Conservation (phyloP, 2,113 vertebrate genomes). For the Phalacrocorax aristotelis region DNA sequence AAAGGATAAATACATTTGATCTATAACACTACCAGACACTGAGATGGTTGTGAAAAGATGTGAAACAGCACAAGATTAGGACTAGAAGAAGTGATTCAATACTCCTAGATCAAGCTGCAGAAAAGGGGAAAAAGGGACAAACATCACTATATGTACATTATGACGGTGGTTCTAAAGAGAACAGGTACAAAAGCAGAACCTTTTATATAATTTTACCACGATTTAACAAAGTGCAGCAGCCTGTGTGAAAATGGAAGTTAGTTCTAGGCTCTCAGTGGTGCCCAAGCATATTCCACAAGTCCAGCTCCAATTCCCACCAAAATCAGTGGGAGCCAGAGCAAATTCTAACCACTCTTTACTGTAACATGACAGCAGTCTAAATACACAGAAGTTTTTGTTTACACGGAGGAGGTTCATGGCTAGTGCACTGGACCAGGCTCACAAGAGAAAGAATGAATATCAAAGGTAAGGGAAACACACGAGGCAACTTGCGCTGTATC, state of each 20-base stretch:
- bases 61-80: background rate
- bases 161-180: background rate
- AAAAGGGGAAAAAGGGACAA: background rate
- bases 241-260: background rate
- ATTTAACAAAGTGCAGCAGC: background rate
- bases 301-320: background rate
- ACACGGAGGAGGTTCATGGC: slow-evolving; percentile 3
- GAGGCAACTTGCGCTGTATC: background rate
- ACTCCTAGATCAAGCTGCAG: background rate
- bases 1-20: background rate
- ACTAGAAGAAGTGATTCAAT: background rate
- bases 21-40: background rate
- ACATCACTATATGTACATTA: background rate
- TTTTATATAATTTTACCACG: background rate
- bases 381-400: background rate
- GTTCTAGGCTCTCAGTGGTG: background rate
- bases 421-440: background rate
- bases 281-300: background rate
- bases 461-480: background rate
- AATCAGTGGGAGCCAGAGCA: background rate
- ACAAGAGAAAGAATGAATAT: background rate
- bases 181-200: background rate
- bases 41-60: background rate
- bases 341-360: background rate
- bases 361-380: background rate